Evolutionary conservation across 2,888 invertebrate genomes (phyloP).

Genomic region (Tupiocoris notatus): DNA sequence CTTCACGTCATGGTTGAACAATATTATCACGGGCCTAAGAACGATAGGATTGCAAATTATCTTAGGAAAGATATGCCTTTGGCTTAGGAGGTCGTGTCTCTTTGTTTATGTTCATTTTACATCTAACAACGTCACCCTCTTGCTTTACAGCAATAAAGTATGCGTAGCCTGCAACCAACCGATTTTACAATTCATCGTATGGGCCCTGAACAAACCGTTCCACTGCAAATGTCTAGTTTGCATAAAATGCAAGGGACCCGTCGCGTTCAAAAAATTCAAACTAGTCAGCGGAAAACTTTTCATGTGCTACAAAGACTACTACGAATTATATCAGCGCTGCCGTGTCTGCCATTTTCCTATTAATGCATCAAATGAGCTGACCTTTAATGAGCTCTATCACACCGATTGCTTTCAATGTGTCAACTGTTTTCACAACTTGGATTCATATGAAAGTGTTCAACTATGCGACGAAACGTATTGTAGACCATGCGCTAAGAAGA

Average conservation of each 20-base stretch:
- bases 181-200: conserved; percentile 16
- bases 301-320: conserved; percentile 31
- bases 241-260: conserved; percentile 12
- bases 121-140: background rate
- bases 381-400: conserved; percentile 10
- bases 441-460: background rate
- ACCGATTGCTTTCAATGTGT: conserved; percentile 11
- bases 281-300: conserved; percentile 14
- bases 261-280: conserved; percentile 30
- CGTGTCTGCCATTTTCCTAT: conserved; percentile 8
- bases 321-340: conserved; percentile 26
- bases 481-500: background rate
- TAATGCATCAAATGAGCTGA: background rate
- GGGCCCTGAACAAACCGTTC: conserved; percentile 33
- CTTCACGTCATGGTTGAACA: too few relatives aligned
- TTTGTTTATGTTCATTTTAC: too few relatives aligned
- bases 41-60: too few relatives aligned
- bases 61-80: too few relatives aligned
- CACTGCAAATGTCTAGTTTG: conserved; percentile 31
- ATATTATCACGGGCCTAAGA: too few relatives aligned
- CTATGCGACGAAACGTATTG: conserved; percentile 29
- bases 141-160: background rate
- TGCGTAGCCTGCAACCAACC: conserved; percentile 8
- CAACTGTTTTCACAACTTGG: conserved; percentile 1
- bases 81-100: too few relatives aligned